phyloP scores from a whole-genome alignment of 2,113 vertebrate species.

The Melanerpes aurifrons region DNA sequence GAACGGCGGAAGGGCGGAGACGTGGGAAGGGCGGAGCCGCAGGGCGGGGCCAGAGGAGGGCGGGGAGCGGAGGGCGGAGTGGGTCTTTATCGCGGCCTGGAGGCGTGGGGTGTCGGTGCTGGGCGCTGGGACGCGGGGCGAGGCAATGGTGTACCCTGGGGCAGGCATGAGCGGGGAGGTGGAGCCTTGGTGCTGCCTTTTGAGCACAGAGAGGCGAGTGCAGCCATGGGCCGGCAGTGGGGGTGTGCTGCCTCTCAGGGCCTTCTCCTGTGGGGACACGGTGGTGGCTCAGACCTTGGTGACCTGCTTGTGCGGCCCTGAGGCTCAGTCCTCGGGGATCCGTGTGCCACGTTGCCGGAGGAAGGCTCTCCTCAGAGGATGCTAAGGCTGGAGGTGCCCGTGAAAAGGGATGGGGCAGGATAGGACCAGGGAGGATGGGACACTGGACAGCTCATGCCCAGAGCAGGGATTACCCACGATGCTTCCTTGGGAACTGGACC shows the following conservation, averaged over 20 bases:
- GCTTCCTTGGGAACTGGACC: background rate
- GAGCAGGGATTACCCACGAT: background rate
- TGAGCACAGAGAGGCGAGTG: background rate
- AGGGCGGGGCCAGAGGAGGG: background rate
- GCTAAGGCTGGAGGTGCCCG: background rate
- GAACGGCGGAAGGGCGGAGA: background rate
- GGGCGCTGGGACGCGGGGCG: background rate
- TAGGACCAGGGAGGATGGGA: background rate
- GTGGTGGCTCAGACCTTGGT: background rate
- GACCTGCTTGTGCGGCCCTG: background rate
- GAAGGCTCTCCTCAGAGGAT: background rate
- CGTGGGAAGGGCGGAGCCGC: background rate
- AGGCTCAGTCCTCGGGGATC: background rate
- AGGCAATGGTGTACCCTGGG: background rate
- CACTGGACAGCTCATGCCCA: background rate
- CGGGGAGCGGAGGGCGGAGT: background rate
- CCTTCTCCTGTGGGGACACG: background rate
- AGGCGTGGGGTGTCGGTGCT: background rate
- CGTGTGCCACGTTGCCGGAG: background rate
- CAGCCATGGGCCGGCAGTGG: background rate
- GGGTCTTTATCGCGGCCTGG: background rate
- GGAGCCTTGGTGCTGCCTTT: background rate
- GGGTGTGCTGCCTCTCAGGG: background rate
- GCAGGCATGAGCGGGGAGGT: accelerated
- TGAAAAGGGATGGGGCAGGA: background rate